Evolutionary conservation across 2,797 vertebrate genomes (phyloP).

Genomic region (Smutsia temminckii): DNA sequence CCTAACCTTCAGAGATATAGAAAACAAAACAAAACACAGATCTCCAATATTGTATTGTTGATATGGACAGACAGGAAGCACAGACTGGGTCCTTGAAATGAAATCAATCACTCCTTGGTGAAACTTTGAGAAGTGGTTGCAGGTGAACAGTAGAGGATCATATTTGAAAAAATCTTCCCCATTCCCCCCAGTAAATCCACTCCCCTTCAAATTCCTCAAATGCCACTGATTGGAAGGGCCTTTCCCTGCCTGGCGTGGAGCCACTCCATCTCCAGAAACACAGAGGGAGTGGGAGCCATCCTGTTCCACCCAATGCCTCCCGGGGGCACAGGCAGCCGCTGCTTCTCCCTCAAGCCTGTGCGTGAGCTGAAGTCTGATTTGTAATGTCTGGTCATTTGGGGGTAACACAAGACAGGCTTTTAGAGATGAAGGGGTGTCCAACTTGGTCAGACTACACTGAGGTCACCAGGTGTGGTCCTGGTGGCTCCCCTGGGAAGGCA

Average conservation of each 20-base stretch:
- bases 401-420: not conserved
- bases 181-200: not conserved
- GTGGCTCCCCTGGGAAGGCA: not conserved
- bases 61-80: not conserved
- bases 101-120: accelerated
- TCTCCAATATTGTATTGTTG: accelerated
- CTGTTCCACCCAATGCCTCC: accelerated
- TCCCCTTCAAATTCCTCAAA: slow-evolving; percentile 26
- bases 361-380: not conserved
- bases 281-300: not conserved
- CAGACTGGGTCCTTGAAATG: not conserved
- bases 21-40: accelerated
- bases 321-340: not conserved
- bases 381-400: not conserved
- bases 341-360: not conserved
- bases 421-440: not conserved
- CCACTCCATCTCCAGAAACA: not conserved
- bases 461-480: not conserved
- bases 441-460: not conserved
- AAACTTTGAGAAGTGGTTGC: not conserved
- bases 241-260: not conserved
- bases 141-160: not conserved
- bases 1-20: not conserved
- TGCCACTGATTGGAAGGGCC: not conserved
- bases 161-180: not conserved